Conservation (phyloP, 37 sponge, comb jelly and placozoan genomes). For the Chondrilla cf. caribensis region DNA sequence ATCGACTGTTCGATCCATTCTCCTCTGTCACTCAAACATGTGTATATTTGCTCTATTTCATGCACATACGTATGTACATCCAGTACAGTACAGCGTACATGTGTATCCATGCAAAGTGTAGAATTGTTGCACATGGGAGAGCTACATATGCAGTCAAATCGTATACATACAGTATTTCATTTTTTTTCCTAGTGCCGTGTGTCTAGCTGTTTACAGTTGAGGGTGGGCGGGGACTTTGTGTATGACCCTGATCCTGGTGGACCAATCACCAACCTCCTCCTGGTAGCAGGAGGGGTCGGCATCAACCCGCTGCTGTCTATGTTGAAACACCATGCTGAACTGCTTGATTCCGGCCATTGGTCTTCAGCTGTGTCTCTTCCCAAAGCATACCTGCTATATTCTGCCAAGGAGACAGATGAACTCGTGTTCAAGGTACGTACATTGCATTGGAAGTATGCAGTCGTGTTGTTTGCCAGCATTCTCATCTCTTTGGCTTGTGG, state of each 20-base stretch:
- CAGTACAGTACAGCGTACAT: neutral
- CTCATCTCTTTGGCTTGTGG: too few relatives aligned
- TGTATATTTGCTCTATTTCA: neutral
- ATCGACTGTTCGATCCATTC: too few relatives aligned
- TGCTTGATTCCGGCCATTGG: neutral
- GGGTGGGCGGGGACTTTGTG: constrained; percentile 73
- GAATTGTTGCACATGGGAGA: too few relatives aligned
- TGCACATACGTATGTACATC: too few relatives aligned
- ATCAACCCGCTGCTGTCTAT: constrained; percentile 85
- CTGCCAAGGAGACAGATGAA: constrained; percentile 32
- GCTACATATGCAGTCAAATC: too few relatives aligned
- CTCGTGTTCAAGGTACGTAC: constrained; percentile 65
- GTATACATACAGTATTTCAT: too few relatives aligned
- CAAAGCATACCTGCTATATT: constrained; percentile 59
- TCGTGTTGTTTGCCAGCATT: too few relatives aligned
- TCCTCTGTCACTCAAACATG: neutral
- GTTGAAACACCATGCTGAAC: constrained; percentile 46
- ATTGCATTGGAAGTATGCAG: neutral
- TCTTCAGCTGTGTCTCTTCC: neutral
- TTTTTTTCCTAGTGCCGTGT: constrained; percentile 67
- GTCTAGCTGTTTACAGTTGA: constrained; percentile 40
- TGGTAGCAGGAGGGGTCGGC: constrained; percentile 82
- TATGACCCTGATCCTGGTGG: constrained; percentile 35
- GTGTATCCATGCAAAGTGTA: too few relatives aligned
- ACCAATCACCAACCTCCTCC: constrained; percentile 27